Conservation (phyloP, 2,888 invertebrate species). For the Andrena fulva region DNA sequence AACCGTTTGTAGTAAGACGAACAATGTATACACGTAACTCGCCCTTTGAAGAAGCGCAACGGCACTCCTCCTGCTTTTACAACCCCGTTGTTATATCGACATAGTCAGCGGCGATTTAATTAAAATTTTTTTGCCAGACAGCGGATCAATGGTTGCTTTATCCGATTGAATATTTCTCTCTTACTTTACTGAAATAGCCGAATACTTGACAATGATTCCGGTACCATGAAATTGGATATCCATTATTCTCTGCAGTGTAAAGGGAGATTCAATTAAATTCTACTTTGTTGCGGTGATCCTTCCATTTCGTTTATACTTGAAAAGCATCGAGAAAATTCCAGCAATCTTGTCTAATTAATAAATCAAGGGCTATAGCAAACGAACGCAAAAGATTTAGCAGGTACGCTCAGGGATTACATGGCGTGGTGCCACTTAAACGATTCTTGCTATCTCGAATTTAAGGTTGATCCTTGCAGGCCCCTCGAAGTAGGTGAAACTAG, state of each 20-base stretch:
- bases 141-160: conserved; percentile 14
- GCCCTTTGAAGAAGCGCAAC: conserved; percentile 11
- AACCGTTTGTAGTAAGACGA: not conserved
- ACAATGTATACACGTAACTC: conserved; percentile 3
- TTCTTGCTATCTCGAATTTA: conserved; percentile 17
- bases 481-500: conserved; percentile 31
- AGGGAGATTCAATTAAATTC: conserved; percentile 4
- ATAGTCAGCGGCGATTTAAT: conserved; percentile 34
- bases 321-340: not conserved
- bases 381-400: not conserved
- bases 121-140: conserved; percentile 21
- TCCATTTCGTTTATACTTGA: too few species aligned
- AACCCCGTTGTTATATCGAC: conserved; percentile 20
- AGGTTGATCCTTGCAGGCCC: conserved; percentile 22
- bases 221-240: not conserved
- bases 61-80: conserved; percentile 2
- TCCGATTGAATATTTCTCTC: conserved; percentile 4
- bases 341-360: not conserved
- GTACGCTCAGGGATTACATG: not conserved
- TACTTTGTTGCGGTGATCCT: not conserved
- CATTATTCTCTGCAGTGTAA: not conserved
- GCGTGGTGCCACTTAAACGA: not conserved
- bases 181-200: not conserved
- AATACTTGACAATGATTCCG: conserved; percentile 22
- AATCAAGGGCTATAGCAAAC: too few species aligned